These are phyloP conservation scores for Gymnobelideus leadbeateri DNA, from an alignment of 2,113 vertebrate genomes.

Conservation along the genomic window DNA sequence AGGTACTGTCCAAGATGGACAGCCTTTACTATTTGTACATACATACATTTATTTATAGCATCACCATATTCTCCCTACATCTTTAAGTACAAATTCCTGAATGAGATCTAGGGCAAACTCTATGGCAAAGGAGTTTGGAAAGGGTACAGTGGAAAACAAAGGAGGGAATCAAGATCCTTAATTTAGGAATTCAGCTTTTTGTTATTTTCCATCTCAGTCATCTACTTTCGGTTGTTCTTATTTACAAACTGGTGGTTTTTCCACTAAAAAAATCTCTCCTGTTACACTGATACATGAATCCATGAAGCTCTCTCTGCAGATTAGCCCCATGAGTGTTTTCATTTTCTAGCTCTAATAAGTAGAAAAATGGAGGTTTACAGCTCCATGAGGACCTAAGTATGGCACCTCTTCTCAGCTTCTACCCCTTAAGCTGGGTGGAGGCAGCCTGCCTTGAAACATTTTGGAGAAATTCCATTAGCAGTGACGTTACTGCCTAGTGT, in stretches of 20 bases:
- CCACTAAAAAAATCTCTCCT: not conserved
- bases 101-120: not conserved
- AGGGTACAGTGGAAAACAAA: not conserved
- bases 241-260: constrained; percentile 14
- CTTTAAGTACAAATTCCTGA: constrained; percentile 1
- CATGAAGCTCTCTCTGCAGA: not conserved
- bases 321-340: not conserved
- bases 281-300: not conserved
- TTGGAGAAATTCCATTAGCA: constrained; percentile 62
- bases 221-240: not conserved
- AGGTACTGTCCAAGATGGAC: constrained; percentile 14
- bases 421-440: constrained; percentile 15
- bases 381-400: constrained; percentile 54
- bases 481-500: constrained; percentile 66
- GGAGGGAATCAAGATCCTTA: not conserved
- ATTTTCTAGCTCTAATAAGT: constrained; percentile 27
- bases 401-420: constrained; percentile 38
- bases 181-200: constrained; percentile 29
- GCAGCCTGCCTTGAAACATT: constrained; percentile 61
- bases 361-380: constrained; percentile 51
- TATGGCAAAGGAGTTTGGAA: not conserved
- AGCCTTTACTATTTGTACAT: not conserved
- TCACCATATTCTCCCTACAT: not conserved
- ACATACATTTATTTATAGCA: constrained; percentile 2
- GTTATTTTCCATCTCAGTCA: not conserved